Evolutionary conservation across 2,888 invertebrate genomes (phyloP).

Genomic region (Polia nebulosa): DNA sequence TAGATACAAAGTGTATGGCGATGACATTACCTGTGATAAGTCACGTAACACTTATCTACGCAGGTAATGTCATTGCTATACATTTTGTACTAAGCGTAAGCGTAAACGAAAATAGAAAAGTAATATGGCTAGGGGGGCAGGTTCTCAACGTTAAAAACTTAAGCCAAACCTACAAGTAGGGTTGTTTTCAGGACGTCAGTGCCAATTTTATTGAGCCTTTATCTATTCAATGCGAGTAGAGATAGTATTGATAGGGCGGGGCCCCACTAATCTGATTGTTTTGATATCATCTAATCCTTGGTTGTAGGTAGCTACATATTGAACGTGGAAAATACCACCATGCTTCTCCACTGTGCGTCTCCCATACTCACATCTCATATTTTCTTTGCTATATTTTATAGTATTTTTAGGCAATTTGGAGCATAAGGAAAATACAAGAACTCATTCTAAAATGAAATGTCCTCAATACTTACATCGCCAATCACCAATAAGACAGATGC

Average conservation of each 20-base stretch:
- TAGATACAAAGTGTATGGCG: too few relatives aligned
- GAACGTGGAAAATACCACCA: background rate
- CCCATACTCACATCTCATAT: too few relatives aligned
- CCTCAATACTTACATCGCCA: constrained; percentile 90
- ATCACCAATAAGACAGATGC: constrained; percentile 93
- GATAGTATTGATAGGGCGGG: background rate
- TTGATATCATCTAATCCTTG: background rate
- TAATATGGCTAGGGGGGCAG: too few relatives aligned
- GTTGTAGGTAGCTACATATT: background rate
- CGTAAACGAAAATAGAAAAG: too few relatives aligned
- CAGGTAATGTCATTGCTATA: too few relatives aligned
- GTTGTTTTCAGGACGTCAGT: background rate
- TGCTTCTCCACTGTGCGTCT: too few relatives aligned
- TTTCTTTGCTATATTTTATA: too few relatives aligned
- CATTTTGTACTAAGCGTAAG: too few relatives aligned
- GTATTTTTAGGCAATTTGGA: background rate
- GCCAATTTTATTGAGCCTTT: background rate
- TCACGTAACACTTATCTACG: too few relatives aligned
- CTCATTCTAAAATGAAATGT: background rate
- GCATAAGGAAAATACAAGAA: background rate
- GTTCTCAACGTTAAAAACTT: too few relatives aligned
- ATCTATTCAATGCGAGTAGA: background rate
- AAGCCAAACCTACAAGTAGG: too few relatives aligned
- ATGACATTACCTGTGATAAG: too few relatives aligned
- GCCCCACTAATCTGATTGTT: background rate